Percentiles rank a stretch among this genome's conserved stretches.
These are phyloP conservation scores for Arctopsyche grandis DNA, from an alignment of 1,140 invertebrate species.

Conservation along the genomic window DNA sequence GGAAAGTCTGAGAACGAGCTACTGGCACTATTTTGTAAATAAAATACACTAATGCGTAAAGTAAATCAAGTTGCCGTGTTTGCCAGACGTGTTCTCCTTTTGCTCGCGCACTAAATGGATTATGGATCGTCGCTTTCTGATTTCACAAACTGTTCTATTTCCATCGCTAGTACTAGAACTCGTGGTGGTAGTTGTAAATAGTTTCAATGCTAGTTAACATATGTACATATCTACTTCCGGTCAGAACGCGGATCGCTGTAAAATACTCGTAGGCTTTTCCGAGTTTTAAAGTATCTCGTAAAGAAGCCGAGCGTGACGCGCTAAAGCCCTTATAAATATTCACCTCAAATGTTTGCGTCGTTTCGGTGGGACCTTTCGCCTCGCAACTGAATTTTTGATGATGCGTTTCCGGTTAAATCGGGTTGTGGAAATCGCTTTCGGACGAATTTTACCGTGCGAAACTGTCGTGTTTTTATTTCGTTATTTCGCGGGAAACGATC, in stretches of 20 bases:
- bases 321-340: slow-evolving; percentile 24
- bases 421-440: neutral
- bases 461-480: too few species aligned
- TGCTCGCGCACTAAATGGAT: slow-evolving; percentile 45
- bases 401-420: slow-evolving; percentile 10
- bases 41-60: slow-evolving; percentile 49
- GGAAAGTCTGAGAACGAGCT: neutral
- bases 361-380: neutral
- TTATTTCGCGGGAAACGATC: too few species aligned
- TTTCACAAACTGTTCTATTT: slow-evolving; percentile 20
- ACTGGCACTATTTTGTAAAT: slow-evolving; percentile 47
- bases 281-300: too few species aligned
- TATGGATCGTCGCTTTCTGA: slow-evolving; percentile 50
- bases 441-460: neutral
- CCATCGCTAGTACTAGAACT: neutral
- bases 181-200: too few species aligned
- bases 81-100: slow-evolving; percentile 44
- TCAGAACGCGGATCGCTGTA: too few species aligned
- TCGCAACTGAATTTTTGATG: slow-evolving; percentile 4
- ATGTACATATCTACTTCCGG: too few species aligned
- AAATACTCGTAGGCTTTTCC: too few species aligned
- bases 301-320: neutral
- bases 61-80: slow-evolving; percentile 49
- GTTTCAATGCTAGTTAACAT: too few species aligned
- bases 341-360: slow-evolving; percentile 19